Conservation (phyloP, 2,113 vertebrate species). For the Cariama cristata region DNA sequence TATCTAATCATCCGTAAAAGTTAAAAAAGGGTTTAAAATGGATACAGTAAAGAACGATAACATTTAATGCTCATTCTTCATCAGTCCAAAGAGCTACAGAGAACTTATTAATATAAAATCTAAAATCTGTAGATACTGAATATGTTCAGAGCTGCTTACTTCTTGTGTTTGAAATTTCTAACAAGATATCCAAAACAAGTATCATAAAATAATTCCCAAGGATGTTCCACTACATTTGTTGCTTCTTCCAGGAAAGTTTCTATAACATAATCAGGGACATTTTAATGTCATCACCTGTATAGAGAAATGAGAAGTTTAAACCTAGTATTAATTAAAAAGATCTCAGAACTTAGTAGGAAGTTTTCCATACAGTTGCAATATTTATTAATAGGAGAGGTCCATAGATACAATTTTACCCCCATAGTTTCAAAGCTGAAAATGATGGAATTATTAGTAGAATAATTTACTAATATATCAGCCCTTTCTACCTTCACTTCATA, state of each 20-base stretch:
- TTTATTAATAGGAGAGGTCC: background rate
- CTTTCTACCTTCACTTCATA: background rate
- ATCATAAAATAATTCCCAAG: background rate
- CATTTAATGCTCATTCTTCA: background rate
- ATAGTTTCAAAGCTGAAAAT: background rate
- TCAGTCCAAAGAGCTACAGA: background rate
- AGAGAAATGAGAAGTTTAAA: background rate
- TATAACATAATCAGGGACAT: background rate
- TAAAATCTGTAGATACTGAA: background rate
- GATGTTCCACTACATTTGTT: background rate
- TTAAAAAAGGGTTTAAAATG: background rate
- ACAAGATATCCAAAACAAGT: background rate
- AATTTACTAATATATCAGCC: background rate
- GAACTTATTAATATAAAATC: background rate
- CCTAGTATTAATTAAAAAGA: background rate
- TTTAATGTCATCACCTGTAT: background rate
- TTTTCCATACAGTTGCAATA: background rate
- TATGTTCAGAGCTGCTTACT: background rate
- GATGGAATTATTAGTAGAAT: background rate
- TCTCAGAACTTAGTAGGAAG: background rate
- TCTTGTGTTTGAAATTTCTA: background rate
- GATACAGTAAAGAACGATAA: background rate
- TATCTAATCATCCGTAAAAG: background rate
- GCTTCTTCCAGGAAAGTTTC: background rate
- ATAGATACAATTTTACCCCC: accelerated